Base-by-base conservation (phyloP, 2,113 vertebrate species). In the Caracal caracal region DNA sequence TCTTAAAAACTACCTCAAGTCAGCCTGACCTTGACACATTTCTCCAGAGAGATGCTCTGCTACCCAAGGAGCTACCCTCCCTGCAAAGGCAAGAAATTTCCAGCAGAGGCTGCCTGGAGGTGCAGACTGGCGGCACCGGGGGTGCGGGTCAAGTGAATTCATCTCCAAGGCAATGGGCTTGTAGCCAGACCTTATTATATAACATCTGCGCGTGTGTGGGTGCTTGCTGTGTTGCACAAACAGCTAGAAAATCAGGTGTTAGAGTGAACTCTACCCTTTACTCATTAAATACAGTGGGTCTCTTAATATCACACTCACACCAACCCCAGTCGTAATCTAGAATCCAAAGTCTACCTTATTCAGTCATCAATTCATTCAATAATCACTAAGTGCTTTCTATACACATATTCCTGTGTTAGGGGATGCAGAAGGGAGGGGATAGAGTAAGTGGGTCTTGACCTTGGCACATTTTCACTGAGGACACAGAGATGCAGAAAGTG, bases 1-100 rank as follows among this genome's bases (percentile, higher is more conserved):
- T 90, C 78, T 88, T 70, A 28, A 91, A 93, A 94, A 61, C 17
- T 0, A 49, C 66, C 82, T 83, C 1, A 40, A 53, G 89, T 93
- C 93, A 94, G 35, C 61, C 86, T 92, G 94, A 95, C 93, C 86
- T 88, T 33, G 66, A 56, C 35, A 94, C 15, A 70, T 35, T 93
- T 84, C 82, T 95, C 19, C 78, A 75, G 33, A 24, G 71, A 81
- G 33, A 73, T 3, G 7, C 40, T 82, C 24, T 76, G 78, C 40
- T 83, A 6, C 76, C 59, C 28, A 51, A 63, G 51, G 35, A 61
- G 35, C 35, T 53, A 28, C 28, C 63, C 61, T 56, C 2, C 9
- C 26, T 3, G 16, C 40, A 81, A 53, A 20, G 24, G 61, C 51
- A 73, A 56, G 76, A 89, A 90, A 61, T 20, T 53, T 85, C 59